phyloP scores from a whole-genome alignment of 2,888 invertebrate genomes.

The Tiliacea citrago region DNA sequence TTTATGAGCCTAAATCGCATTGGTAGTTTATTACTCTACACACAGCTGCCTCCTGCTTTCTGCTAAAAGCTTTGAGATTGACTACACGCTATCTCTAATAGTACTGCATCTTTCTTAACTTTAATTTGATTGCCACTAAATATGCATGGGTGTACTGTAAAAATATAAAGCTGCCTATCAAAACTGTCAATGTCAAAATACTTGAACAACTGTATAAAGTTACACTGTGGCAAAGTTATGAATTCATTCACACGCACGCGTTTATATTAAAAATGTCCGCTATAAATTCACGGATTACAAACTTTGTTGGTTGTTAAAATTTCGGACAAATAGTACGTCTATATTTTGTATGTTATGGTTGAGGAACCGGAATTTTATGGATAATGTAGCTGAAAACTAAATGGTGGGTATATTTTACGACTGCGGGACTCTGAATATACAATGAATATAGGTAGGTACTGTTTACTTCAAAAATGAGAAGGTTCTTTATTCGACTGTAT shows the following conservation, averaged over 20 bases:
- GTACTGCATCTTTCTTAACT: background rate
- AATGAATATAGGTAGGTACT: background rate
- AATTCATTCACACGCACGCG: slow-evolving; percentile 61
- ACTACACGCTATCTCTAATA: too few relatives aligned
- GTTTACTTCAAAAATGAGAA: too few relatives aligned
- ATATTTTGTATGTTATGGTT: slow-evolving; percentile 15
- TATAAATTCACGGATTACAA: slow-evolving; percentile 65
- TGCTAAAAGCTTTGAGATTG: background rate
- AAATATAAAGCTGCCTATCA: background rate
- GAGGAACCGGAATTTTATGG: slow-evolving; percentile 38
- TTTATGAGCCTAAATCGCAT: too few relatives aligned
- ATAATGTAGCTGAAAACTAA: slow-evolving; percentile 42
- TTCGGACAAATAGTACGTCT: slow-evolving; percentile 44
- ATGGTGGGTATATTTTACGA: slow-evolving; percentile 42
- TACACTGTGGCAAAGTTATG: slow-evolving; percentile 38
- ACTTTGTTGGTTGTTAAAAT: slow-evolving; percentile 60
- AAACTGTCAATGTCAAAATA: slow-evolving; percentile 5
- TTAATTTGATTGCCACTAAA: background rate
- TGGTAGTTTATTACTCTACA: background rate
- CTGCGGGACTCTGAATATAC: slow-evolving; percentile 1
- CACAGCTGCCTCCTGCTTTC: background rate
- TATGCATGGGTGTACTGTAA: background rate
- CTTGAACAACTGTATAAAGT: slow-evolving; percentile 27
- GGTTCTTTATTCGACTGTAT: too few relatives aligned
- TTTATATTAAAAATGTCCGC: slow-evolving; percentile 61